A percentile compares a stretch with the other conserved stretches of the same genome.
Conservation (phyloP, 2,888 invertebrate genomes). For the Carterocephalus palaemon region DNA sequence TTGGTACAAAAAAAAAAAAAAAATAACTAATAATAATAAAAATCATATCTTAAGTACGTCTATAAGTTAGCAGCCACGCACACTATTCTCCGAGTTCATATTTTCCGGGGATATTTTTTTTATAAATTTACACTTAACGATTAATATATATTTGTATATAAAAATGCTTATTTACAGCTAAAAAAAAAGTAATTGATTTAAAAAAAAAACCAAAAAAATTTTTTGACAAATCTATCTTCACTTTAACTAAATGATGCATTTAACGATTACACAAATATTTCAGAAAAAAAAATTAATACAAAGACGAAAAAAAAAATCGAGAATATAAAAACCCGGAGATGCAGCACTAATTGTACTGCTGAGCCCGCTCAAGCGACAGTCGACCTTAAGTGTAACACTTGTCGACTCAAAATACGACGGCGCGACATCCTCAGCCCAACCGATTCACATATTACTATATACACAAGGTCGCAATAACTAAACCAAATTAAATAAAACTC, state of each 20-base stretch:
- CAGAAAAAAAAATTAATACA: conserved; percentile 5
- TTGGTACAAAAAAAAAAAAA: conserved; percentile 31
- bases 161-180: no score
- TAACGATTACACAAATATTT: no score
- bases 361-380: conserved; percentile 2
- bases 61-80: conserved; percentile 38
- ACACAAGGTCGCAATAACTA: no score
- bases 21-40: conserved; percentile 27
- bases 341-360: not conserved
- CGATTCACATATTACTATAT: no score
- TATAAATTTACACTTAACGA: no score
- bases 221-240: no score
- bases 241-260: no score
- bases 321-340: conserved; percentile 12
- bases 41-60: conserved; percentile 33
- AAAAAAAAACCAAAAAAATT: conserved; percentile 4
- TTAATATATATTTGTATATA: no score
- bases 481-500: conserved; percentile 19
- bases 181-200: not conserved
- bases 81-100: conserved; percentile 7
- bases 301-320: conserved; percentile 2
- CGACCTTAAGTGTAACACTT: not conserved
- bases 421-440: no score
- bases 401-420: not conserved
- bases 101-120: conserved; percentile 13